Evolutionary conservation across 2,113 vertebrate species (phyloP).

Genomic region (Ciconia boyciana): DNA sequence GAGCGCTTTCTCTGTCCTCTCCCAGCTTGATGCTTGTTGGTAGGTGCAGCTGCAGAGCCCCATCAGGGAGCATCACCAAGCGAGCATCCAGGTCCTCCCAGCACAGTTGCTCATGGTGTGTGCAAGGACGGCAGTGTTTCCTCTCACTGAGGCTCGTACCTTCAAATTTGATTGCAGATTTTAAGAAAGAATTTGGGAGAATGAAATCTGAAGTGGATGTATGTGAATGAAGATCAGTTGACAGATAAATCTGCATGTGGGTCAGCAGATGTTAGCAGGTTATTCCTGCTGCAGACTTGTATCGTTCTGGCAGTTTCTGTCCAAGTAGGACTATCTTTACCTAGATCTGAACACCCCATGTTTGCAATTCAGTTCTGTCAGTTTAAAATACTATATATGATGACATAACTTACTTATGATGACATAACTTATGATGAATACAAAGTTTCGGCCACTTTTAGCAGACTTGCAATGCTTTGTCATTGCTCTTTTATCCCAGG

Average conservation of each 20-base stretch:
- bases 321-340: background rate
- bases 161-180: background rate
- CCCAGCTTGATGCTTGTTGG: background rate
- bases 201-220: background rate
- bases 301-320: background rate
- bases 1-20: background rate
- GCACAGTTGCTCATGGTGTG: background rate
- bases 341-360: background rate
- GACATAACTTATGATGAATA: background rate
- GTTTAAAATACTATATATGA: background rate
- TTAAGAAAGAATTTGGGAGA: background rate
- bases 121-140: background rate
- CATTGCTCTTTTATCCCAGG: background rate
- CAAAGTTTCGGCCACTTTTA: background rate
- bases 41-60: background rate
- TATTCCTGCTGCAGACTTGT: background rate
- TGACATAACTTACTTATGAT: no score
- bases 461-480: background rate
- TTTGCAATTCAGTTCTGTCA: background rate
- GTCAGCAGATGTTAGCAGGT: background rate
- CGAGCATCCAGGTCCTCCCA: fast-evolving
- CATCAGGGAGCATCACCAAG: background rate
- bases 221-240: background rate
- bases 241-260: background rate
- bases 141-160: background rate